These are phyloP conservation scores for Argentina silus DNA, from an alignment of 2,797 vertebrate species.

Conservation along the genomic window DNA sequence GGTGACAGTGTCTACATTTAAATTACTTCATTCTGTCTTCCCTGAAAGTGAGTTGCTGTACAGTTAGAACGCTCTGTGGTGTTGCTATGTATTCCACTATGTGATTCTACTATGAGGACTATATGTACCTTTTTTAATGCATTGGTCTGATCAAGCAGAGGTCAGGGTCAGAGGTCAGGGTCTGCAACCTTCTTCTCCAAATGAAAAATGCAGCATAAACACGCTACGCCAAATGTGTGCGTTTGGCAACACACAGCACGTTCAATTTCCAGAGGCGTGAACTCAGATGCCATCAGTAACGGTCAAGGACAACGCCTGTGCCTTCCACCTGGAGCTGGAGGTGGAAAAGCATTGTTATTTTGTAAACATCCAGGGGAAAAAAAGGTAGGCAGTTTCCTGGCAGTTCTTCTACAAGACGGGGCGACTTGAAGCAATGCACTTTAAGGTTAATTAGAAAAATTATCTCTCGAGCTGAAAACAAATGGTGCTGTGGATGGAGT, in stretches of 20 bases:
- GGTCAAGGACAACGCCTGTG: not conserved
- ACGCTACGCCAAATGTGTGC: not conserved
- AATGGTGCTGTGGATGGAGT: constrained; percentile 63
- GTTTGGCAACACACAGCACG: not conserved
- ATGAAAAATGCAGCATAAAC: constrained; percentile 11
- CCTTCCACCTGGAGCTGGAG: constrained; percentile 14
- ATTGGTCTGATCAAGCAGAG: too few relatives aligned
- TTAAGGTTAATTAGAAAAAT: constrained; percentile 97
- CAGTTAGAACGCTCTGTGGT: too few relatives aligned
- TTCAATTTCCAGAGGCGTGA: constrained; percentile 4
- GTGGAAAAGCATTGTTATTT: constrained; percentile 49
- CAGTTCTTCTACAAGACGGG: constrained; percentile 16
- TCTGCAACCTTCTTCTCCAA: not conserved
- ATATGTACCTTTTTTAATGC: too few relatives aligned
- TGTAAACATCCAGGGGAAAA: constrained; percentile 33
- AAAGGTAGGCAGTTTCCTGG: constrained; percentile 3
- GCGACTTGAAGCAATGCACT: constrained; percentile 74
- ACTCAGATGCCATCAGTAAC: not conserved
- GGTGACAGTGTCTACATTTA: too few relatives aligned
- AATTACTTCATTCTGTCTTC: too few relatives aligned
- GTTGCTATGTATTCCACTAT: too few relatives aligned
- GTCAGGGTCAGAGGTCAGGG: not conserved
- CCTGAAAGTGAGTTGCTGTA: too few relatives aligned
- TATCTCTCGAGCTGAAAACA: constrained; percentile 86
- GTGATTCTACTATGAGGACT: too few relatives aligned